Evolutionary conservation across 2,113 vertebrate genomes (phyloP).

Genomic region (Odobenus rosmarus): DNA sequence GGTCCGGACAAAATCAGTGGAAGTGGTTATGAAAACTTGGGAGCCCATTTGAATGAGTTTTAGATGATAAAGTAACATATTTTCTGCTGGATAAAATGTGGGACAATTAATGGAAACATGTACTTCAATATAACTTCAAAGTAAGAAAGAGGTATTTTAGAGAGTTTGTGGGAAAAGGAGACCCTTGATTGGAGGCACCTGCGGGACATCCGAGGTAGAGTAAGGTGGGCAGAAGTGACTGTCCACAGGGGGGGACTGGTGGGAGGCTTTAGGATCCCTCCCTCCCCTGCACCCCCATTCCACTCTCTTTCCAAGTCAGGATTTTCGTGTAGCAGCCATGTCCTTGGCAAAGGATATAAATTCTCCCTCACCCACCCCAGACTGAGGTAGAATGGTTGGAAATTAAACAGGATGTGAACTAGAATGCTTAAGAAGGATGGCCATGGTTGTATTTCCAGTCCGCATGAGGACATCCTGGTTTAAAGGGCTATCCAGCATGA

Average conservation of each 20-base stretch:
- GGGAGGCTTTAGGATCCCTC: fast-evolving
- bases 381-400: not conserved
- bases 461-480: not conserved
- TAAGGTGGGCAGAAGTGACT: not conserved
- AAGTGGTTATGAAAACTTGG: not conserved
- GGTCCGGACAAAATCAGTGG: not conserved
- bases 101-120: not conserved
- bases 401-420: not conserved
- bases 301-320: not conserved
- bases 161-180: not conserved
- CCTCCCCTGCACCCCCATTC: too few species aligned
- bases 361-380: not conserved
- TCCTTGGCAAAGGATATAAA: not conserved
- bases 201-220: fast-evolving
- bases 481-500: not conserved
- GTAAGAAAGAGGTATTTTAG: not conserved
- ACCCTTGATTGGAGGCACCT: not conserved
- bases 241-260: not conserved
- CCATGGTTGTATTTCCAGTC: not conserved
- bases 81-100: not conserved
- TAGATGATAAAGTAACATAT: not conserved
- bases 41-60: not conserved
- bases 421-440: not conserved
- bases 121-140: not conserved
- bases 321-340: not conserved